Base-by-base conservation (phyloP, 2,888 invertebrate species). In the Antheraea yamamai region DNA sequence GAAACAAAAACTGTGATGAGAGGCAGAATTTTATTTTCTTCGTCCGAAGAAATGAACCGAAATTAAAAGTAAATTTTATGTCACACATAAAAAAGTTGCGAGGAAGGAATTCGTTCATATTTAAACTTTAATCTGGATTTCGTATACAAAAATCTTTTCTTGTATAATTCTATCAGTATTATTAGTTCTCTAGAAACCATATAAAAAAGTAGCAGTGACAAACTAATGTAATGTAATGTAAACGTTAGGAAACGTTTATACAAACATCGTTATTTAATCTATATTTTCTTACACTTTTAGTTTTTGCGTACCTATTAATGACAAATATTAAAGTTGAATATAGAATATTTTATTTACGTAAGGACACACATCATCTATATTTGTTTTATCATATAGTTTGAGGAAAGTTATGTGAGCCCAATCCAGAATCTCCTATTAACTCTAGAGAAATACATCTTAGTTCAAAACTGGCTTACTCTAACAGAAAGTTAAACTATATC, bases 1-100 rank as follows among this genome's bases (percentile, higher is more conserved):
- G 78, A 79, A 78, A 79, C 75, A 76, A 78, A 78, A 73, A 64
- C 18, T 64, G 12, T 66, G 64, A 66, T 6, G 26, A 30, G 16
- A 68, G 18, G 39, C 18, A 39, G 68, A 55, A 16, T 52, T n/a
- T 30, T 68, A 68, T 74, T 66, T 68, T 68, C 30, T 55, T 18
- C 30, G 55, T n/a, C 18, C 7, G 51, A 8, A 74, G 23, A 35
- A 73, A n/a, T 6, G 14, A 26, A 58, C 20, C 23, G 14, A 30
- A 66, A 30, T 66, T 30, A 61, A 30, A 66, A 66, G 6, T 30
- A 35, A 35, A 26, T 70, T 35, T 68, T 74, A 66, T 74, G n/a
- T 70, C 23, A 52, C n/a, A 6, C 47, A 52, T 20, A 66, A 74
- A 16, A 30, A 35, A 23, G 14, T 35, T n/a, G 26, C 14, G 1